A percentile compares a stretch with the other conserved stretches of the same genome.
Evolutionary conservation across 2,113 vertebrate genomes (phyloP).

Genomic region (Dermatemys mawii): DNA sequence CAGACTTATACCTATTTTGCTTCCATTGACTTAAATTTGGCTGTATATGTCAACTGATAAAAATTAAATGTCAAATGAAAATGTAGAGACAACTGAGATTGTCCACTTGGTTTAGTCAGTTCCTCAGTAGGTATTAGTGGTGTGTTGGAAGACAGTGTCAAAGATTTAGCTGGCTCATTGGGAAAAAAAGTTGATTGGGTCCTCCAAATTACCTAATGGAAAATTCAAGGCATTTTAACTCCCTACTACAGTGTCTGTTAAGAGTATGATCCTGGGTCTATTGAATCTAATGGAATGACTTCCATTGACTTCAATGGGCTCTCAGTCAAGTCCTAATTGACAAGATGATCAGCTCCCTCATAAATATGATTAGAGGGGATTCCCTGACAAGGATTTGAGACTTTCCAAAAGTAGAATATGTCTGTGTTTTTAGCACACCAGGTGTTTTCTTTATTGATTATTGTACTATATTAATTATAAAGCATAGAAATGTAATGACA

Average conservation of each 20-base stretch:
- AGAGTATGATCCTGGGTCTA: slow-evolving; percentile 52
- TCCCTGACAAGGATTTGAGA: neutral
- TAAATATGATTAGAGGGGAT: slow-evolving; percentile 11
- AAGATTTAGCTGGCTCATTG: slow-evolving; percentile 68
- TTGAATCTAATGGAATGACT: slow-evolving; percentile 40
- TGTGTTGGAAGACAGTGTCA: slow-evolving; percentile 68
- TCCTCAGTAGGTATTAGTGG: slow-evolving; percentile 60
- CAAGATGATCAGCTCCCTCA: slow-evolving; percentile 57
- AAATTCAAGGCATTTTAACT: slow-evolving; percentile 65
- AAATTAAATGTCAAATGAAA: slow-evolving; percentile 9
- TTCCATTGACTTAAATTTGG: slow-evolving; percentile 52
- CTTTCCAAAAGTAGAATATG: slow-evolving; percentile 29
- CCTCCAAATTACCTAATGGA: slow-evolving; percentile 68
- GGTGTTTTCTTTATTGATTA: slow-evolving; percentile 38
- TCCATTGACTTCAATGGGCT: neutral
- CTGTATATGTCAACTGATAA: slow-evolving; percentile 38
- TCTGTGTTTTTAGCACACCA: neutral
- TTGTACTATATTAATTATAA: slow-evolving; percentile 20
- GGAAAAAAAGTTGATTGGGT: slow-evolving; percentile 61
- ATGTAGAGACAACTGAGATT: slow-evolving; percentile 70
- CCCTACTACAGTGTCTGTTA: slow-evolving; percentile 53
- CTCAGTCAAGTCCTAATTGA: slow-evolving; percentile 26
- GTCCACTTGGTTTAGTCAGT: slow-evolving; percentile 65
- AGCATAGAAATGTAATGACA: slow-evolving; percentile 17
- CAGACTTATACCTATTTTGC: slow-evolving; percentile 32